These are phyloP conservation scores for Scartelaos histophorus DNA, from an alignment of 2,113 vertebrate species.

Conservation along the genomic window DNA sequence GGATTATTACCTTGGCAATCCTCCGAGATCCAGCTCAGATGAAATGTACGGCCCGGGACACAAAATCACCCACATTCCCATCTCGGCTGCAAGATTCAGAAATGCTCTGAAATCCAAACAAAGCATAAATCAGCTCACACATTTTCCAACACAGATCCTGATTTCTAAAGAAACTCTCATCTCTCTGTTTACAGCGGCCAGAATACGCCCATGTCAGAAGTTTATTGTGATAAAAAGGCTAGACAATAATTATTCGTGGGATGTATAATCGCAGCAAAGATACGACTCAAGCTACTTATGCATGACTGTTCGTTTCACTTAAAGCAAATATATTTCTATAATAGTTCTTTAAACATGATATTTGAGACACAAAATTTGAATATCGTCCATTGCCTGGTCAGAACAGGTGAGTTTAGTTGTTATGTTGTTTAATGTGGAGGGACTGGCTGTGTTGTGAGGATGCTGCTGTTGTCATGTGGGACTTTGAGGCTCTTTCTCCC, in stretches of 20 bases:
- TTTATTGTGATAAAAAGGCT: too few relatives aligned
- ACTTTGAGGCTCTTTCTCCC: constrained; percentile 40
- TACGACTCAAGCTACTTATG: too few relatives aligned
- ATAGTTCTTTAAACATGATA: too few relatives aligned
- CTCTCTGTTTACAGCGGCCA: not conserved
- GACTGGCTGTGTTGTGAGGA: constrained; percentile 63
- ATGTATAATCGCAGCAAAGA: too few relatives aligned
- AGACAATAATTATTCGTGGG: too few relatives aligned
- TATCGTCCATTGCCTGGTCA: not conserved
- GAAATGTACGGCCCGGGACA: constrained; percentile 92
- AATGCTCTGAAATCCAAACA: constrained; percentile 79
- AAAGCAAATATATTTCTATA: too few relatives aligned
- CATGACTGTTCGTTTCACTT: too few relatives aligned
- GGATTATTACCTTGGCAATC: constrained; percentile 84
- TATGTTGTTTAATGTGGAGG: constrained; percentile 28
- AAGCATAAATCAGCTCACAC: not conserved
- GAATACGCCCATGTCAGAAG: not conserved
- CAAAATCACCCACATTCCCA: constrained; percentile 91
- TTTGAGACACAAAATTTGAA: too few relatives aligned
- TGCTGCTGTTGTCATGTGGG: constrained; percentile 57
- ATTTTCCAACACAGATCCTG: constrained; percentile 7
- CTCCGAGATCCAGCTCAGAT: constrained; percentile 88
- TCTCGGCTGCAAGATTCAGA: constrained; percentile 81
- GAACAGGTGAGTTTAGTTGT: not conserved
- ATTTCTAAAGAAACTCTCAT: not conserved